Evolutionary conservation across 2,888 invertebrate species (phyloP).

Genomic region (Ctena decussata): DNA sequence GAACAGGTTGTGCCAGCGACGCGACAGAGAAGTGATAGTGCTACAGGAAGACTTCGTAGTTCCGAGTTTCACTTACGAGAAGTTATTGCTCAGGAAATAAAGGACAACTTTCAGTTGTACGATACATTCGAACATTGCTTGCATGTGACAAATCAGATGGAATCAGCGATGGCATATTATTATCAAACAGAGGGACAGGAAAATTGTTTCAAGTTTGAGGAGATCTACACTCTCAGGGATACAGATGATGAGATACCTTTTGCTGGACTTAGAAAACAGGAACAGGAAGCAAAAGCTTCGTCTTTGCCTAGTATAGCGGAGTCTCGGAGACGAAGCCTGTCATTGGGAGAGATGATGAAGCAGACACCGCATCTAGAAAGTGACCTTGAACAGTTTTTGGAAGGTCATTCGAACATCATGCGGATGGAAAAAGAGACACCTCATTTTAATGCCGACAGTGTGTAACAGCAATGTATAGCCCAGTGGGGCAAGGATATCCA

Average conservation of each 20-base stretch:
- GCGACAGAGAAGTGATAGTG: constrained; percentile 31
- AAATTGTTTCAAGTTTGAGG: constrained; percentile 66
- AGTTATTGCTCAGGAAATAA: neutral
- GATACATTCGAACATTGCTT: constrained; percentile 83
- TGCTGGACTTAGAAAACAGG: neutral
- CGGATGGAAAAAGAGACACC: constrained; percentile 31
- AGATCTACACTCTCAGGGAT: constrained; percentile 66
- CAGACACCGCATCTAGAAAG: constrained; percentile 30
- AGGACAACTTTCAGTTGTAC: constrained; percentile 57
- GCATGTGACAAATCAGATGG: constrained; percentile 80
- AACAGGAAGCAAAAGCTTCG: neutral
- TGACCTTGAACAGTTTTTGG: constrained; percentile 57
- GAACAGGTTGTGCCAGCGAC: constrained; percentile 46
- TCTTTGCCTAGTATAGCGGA: neutral
- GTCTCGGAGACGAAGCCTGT: constrained; percentile 8
- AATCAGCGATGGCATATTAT: constrained; percentile 80
- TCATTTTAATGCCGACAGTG: too few species aligned
- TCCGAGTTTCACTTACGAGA: neutral
- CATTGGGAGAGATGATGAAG: neutral
- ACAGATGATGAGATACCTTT: neutral
- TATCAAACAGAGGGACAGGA: constrained; percentile 74
- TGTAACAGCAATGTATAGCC: too few species aligned
- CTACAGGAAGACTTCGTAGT: constrained; percentile 23
- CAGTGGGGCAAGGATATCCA: too few species aligned
- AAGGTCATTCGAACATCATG: constrained; percentile 32